phyloP scores from a whole-genome alignment of 2,113 vertebrate genomes.

The Apodemus sylvaticus region DNA sequence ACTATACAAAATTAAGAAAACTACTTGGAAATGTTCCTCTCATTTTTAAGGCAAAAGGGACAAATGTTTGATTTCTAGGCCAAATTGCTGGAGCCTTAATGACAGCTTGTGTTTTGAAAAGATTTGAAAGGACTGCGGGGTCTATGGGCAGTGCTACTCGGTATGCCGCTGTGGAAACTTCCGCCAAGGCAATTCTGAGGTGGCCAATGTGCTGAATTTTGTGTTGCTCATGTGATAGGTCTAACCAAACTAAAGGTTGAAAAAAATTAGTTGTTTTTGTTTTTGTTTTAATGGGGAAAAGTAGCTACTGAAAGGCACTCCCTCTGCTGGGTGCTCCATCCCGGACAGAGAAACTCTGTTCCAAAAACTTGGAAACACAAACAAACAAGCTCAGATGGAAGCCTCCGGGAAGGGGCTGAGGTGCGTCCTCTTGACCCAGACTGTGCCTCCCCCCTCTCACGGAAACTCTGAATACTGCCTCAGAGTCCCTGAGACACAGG shows the following conservation, averaged over 20 bases:
- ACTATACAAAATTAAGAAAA: constrained; percentile 68
- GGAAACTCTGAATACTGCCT: not conserved
- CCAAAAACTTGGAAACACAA: constrained; percentile 85
- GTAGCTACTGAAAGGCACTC: constrained; percentile 78
- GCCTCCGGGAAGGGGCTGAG: constrained; percentile 73
- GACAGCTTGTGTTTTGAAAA: constrained; percentile 61
- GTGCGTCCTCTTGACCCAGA: constrained; percentile 64
- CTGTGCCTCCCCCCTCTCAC: constrained; percentile 44
- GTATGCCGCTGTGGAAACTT: not conserved
- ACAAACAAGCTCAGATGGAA: constrained; percentile 88
- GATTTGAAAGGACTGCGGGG: not conserved
- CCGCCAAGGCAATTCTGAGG: not conserved
- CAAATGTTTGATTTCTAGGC: constrained; percentile 25
- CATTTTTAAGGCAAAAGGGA: constrained; percentile 65
- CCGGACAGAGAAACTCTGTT: constrained; percentile 84
- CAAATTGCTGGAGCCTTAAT: constrained; percentile 8
- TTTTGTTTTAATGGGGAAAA: not conserved
- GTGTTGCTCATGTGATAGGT: constrained; percentile 58
- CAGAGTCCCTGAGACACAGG: not conserved
- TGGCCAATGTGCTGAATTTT: not conserved
- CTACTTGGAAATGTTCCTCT: constrained; percentile 59
- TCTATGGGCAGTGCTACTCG: not conserved
- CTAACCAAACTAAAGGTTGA: constrained; percentile 60
- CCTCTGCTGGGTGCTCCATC: constrained; percentile 81
- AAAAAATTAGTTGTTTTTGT: not conserved